These are phyloP conservation scores for Diglossa cyanea DNA, from an alignment of 2,797 vertebrate species.

Conservation along the genomic window DNA sequence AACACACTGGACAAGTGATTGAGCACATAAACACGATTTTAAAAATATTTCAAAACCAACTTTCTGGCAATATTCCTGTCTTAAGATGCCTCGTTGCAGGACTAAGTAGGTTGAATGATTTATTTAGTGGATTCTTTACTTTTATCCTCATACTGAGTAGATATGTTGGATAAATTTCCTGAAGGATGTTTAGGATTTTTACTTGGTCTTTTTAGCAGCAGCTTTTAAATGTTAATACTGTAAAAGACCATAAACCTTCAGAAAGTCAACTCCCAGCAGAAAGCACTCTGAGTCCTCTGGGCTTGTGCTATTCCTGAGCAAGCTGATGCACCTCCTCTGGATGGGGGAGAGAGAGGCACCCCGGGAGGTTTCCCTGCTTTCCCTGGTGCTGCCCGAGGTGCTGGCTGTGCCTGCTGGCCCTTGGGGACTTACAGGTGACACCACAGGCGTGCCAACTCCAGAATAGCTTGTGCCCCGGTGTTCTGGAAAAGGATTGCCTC, in stretches of 20 bases:
- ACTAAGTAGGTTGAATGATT: background rate
- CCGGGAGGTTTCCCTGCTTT: background rate
- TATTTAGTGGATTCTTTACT: background rate
- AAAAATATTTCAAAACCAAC: background rate
- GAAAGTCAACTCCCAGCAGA: background rate
- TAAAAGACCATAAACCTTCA: background rate
- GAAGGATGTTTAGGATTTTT: background rate
- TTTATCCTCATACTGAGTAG: background rate
- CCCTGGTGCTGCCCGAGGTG: background rate
- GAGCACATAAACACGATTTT: background rate
- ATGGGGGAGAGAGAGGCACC: background rate
- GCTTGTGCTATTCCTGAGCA: background rate
- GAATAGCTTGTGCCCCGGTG: background rate
- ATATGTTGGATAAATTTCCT: background rate
- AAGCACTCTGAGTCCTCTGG: background rate
- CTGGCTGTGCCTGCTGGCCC: background rate
- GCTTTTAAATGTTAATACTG: background rate
- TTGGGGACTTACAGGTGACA: background rate
- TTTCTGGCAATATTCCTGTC: background rate
- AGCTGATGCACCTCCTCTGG: background rate
- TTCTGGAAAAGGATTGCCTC: background rate
- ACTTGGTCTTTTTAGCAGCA: background rate
- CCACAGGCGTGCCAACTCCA: rapidly evolving
- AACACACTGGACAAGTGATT: background rate
- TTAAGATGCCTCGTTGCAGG: background rate